Conservation (phyloP, 1,140 invertebrate genomes). For the Triops longicaudatus region DNA sequence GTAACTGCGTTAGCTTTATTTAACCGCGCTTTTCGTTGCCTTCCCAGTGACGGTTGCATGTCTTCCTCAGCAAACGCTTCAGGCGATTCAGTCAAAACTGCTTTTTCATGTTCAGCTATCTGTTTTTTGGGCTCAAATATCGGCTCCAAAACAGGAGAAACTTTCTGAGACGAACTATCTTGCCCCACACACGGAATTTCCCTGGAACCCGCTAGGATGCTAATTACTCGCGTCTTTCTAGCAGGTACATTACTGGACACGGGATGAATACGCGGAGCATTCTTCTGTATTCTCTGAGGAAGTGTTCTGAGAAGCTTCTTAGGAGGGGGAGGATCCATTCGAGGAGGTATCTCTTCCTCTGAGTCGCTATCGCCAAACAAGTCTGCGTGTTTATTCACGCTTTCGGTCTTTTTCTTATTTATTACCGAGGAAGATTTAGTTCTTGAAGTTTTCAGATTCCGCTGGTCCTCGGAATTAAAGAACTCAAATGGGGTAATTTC, state of each 20-base stretch:
- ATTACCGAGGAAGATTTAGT: background rate
- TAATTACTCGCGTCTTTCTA: background rate
- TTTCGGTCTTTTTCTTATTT: background rate
- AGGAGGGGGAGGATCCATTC: background rate
- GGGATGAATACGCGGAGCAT: background rate
- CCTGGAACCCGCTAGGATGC: no score
- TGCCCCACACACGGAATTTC: no score
- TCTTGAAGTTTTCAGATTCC: background rate
- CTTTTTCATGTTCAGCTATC: no score
- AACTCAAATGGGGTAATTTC: background rate
- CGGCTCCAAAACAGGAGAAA: no score
- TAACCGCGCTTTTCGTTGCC: background rate
- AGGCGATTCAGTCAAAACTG: background rate
- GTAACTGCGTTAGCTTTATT: background rate
- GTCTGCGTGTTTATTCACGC: background rate
- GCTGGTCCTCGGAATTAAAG: background rate
- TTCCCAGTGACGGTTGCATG: background rate
- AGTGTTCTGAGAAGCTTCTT: background rate
- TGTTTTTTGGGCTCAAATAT: no score
- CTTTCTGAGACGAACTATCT: no score
- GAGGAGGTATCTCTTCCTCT: background rate
- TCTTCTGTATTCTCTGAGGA: background rate
- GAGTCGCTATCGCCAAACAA: background rate
- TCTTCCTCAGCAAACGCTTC: background rate
- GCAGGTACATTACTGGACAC: background rate